Evolutionary conservation across 2,797 vertebrate species (phyloP).

Genomic region (Rachycentron canadum): DNA sequence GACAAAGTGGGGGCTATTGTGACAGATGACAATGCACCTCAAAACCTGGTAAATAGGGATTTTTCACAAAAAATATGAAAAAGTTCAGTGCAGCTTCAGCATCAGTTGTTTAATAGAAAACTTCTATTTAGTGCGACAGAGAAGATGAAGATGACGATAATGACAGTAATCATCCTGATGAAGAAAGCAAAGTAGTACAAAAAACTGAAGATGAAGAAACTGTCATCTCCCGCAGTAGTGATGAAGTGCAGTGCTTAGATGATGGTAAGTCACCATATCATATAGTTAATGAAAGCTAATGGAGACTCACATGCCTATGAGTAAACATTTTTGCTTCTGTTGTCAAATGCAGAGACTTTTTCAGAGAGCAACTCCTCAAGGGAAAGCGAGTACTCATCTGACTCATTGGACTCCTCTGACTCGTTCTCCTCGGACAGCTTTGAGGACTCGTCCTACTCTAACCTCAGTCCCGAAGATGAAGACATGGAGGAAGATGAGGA

Average conservation of each 20-base stretch:
- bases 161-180: background rate
- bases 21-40: slow-evolving; percentile 58
- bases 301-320: background rate
- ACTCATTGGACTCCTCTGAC: slow-evolving; percentile 72
- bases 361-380: slow-evolving; percentile 86
- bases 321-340: slow-evolving; percentile 1
- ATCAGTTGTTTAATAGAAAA: background rate
- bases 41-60: slow-evolving; percentile 56
- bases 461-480: slow-evolving; percentile 87
- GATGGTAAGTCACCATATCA: slow-evolving; percentile 78
- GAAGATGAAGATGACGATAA: slow-evolving; percentile 14
- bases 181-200: slow-evolving; percentile 44
- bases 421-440: slow-evolving; percentile 66
- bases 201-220: slow-evolving; percentile 71
- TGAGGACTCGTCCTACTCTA: slow-evolving; percentile 75
- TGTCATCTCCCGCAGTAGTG: slow-evolving; percentile 70
- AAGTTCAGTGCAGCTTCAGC: too few relatives aligned
- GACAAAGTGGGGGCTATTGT: slow-evolving; percentile 79
- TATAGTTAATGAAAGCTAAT: background rate
- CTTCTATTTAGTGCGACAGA: slow-evolving; percentile 57
- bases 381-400: slow-evolving; percentile 86
- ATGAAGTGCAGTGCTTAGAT: slow-evolving; percentile 82
- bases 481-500: slow-evolving; percentile 56
- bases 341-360: slow-evolving; percentile 75
- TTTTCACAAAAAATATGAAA: background rate